Evolutionary conservation across 2,888 invertebrate genomes (phyloP), one percentile per base, ranked within the genome.

Genomic region (Melanotus villosus): DNA sequence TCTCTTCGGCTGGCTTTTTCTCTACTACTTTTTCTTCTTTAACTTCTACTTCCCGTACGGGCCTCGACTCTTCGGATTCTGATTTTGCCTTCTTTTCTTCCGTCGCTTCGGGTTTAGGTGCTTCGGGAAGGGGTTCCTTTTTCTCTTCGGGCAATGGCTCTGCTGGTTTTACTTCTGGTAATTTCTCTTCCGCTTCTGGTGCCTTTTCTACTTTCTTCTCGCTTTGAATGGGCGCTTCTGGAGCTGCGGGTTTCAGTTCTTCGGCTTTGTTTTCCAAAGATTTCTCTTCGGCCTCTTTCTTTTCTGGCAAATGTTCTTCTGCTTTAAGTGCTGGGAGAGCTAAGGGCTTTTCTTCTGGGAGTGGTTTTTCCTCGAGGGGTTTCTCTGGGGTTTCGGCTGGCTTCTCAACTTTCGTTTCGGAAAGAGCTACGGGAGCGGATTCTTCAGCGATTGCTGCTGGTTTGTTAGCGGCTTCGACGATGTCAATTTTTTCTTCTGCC

Each of bases 371-470:
- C 73, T 14, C 32, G 26, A 26, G 26, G 3, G 26, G 26, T 3
- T 7, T 3, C 14, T 73, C 76, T 16, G 78, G 73, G 12, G 74
- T 74, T 1, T 75, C 75, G 6, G 36, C 45, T 18, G 54, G 62
- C 72, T 47, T 12, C 16, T 26, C 26, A 9, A 54, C 63, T 32
- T 18, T 30, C 7, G 19, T 9, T 19, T 74, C 76, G 10, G 78
- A 73, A 12, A 75, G 74, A 0, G 75, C 74, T 23, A 26, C 43
- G 23, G 50, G 52, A 16, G 41, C 50, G 10, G 70, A 50, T 62
- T 85, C 84, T 76, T 86, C 83, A 75, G 85, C 86, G 7, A 85
- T 69, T 23, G 83, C 83, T 52, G 84, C 84, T 6, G 82, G 76
- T 66, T 75, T 75, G 60, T 85, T 84, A 10, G 83, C 77, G 43